Base-by-base conservation (phyloP, 2,888 invertebrate species). In the Agapetus fuscipes region DNA sequence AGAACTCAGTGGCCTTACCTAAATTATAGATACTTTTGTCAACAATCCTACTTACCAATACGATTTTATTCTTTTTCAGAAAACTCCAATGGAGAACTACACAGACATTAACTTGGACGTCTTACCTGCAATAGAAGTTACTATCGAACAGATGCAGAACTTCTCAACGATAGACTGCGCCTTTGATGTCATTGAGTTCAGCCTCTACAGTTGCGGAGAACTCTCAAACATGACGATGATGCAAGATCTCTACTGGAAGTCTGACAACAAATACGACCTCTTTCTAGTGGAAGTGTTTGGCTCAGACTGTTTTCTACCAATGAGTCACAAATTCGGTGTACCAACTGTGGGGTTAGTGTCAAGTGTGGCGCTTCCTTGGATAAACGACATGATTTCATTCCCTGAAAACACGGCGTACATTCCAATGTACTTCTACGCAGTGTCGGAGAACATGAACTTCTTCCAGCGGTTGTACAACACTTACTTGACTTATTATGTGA, bases 341-440 rank as follows among this genome's bases (percentile, higher is more conserved):
- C 76, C 76, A 1, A 61, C 72, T 1, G 61, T 76, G 2, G 71
- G 71, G 1, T 55, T 70, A 2, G 60, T 72, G 2, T 71, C 71
- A 1, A 73, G 72, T 43, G 65, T 70, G 1, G 63, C 70, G 3
- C 53, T 73, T 27, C 74, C 75, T 1, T 76, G 76, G 76, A 61
- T 68, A 3, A 66, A 68, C 39, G 66, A 68, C 17, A 65, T 72
- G 38, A 53, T 76, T 29, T 75, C 72, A 1, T 74, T 72, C 49
- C 74, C 75, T 4, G 71, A 74, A 44, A 68, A 70, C 30, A 68
- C 74, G 0, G 59, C 75, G 1, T 73, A 73, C 45, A 66, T 74
- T 29, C 71, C 76, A 1, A 68, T 66, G 15, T 73, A 74, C 49
- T 71, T 74, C 62, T 59, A 66, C 48, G 61, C 67, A 3, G 71